A percentile compares a stretch with the other conserved stretches of the same genome.
Conservation (phyloP, 2,797 vertebrate species). For the Morelia viridis region DNA sequence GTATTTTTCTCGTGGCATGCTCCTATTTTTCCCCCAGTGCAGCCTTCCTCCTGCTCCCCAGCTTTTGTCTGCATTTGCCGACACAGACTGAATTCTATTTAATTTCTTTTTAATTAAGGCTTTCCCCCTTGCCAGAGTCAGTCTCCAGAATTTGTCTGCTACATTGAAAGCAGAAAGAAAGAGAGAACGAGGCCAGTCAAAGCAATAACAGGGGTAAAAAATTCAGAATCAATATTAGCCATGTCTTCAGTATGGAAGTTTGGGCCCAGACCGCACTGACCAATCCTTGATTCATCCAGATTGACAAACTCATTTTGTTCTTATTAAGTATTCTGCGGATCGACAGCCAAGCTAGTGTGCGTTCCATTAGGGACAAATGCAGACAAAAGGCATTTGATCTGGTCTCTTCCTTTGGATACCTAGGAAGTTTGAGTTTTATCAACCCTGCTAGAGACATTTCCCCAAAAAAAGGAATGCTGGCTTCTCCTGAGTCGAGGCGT, state of each 20-base stretch:
- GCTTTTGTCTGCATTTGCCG: background rate
- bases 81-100: background rate
- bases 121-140: background rate
- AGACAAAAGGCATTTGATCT: background rate
- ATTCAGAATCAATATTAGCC: background rate
- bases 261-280: background rate
- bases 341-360: too few species aligned
- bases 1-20: background rate
- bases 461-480: background rate
- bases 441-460: background rate
- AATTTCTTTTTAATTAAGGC: conserved; percentile 6
- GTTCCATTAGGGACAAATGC: too few species aligned
- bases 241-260: background rate
- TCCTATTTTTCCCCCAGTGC: background rate
- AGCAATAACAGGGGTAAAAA: background rate
- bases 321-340: background rate
- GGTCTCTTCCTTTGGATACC: background rate
- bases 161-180: background rate
- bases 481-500: background rate
- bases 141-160: background rate
- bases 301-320: conserved; percentile 15
- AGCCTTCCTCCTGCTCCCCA: background rate
- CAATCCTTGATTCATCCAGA: background rate
- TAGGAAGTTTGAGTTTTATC: background rate
- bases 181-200: too few species aligned